A percentile compares a stretch with the other conserved stretches of the same genome.
Evolutionary conservation across 2,113 vertebrate genomes (phyloP).

Genomic region (Puffinus mauretanicus): DNA sequence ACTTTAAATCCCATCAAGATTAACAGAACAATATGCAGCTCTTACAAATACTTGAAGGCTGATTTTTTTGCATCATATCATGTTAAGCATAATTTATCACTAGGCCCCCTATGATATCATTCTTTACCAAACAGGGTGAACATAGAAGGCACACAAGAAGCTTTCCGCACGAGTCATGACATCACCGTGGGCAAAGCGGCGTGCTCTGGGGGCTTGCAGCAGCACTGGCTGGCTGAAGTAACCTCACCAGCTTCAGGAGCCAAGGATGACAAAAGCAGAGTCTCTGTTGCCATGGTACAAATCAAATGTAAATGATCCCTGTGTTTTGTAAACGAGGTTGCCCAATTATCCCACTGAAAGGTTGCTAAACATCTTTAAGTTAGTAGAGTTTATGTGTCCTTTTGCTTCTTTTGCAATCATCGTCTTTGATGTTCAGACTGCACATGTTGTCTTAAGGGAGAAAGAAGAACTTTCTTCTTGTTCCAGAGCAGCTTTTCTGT

Average conservation of each 20-base stretch:
- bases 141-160: background rate
- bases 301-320: background rate
- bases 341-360: background rate
- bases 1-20: background rate
- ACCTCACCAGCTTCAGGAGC: background rate
- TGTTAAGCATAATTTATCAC: background rate
- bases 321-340: background rate
- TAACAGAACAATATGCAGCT: background rate
- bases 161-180: background rate
- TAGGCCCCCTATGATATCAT: background rate
- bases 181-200: background rate
- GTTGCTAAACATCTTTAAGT: background rate
- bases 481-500: background rate
- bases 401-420: background rate
- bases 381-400: background rate
- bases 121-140: background rate
- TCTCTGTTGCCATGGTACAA: background rate
- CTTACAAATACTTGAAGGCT: background rate
- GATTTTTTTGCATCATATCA: background rate
- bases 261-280: background rate
- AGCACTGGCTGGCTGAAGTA: background rate
- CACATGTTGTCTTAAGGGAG: background rate
- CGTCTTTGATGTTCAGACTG: background rate
- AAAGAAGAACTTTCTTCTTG: background rate
- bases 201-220: rapidly evolving